Base-by-base conservation (phyloP, 2,888 invertebrate species). In the Meloe dianella region DNA sequence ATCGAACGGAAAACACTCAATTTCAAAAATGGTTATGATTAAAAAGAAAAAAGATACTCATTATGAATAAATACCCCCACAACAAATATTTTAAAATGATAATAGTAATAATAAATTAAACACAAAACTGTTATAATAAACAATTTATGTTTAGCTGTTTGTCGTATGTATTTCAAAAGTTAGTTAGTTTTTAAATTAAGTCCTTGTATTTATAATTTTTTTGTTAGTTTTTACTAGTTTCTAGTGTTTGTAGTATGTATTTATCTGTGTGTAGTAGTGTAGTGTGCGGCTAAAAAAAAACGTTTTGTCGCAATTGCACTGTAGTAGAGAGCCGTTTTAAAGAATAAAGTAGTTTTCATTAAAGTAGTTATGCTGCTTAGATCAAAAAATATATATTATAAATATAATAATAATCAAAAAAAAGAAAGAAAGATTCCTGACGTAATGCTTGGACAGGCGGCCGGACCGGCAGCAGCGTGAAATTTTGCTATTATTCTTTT, bases 311-410 rank as follows among this genome's bases (percentile, higher is more conserved):
- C 80, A 78, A 74, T 80, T 85, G 85, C 85, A 85, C 85, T 85
- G 85, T 85, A 84, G 82, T 82, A 83, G 83, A 54, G 54, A 84
- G 84, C 83, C 82, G 83, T 85, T 51, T 51, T 85, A 82, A n/a
- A 81, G 81, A 85, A 85, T 85, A 86, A 86, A 85, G 85, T 86
- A 86, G 86, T 85, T 85, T 54, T 84, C 83, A 84, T 84, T 54
- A 84, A 83, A 84, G 85, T 85, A 85, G 85, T 69, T 82, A 81
- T 82, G 84, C 82, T 84, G 85, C 84, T 84, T 85, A 84, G 54
- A 81, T 83, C 80, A 81, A 76, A 70, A 35, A 47, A 58, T 47
- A 57, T 47, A 51, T 64, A n/a, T n/a, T n/a, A 30, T 24, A 60
- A 35, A 41, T 14, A 51, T 27, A 27, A 27, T 14, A 14, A 24